Base-by-base conservation (phyloP, 2,113 vertebrate species). In the Perca schrenkii region DNA sequence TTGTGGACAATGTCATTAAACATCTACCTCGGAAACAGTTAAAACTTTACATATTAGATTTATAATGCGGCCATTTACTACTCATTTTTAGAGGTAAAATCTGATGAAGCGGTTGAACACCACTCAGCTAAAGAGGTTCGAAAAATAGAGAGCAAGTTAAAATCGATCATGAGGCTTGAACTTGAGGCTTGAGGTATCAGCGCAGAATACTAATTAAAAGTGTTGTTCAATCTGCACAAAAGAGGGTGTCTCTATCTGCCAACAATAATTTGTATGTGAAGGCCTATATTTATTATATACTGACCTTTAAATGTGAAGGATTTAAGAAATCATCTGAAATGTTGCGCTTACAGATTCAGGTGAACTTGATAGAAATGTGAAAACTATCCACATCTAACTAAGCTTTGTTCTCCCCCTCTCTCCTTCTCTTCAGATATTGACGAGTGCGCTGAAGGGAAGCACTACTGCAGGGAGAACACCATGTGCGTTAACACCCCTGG, bases 391-490 rank as follows among this genome's bases (percentile, higher is more conserved):
- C 57, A 46, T 80, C 69, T 89, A 43, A 87, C 31, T 28, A 31
- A 14, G 70, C 50, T 64, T 79, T 84, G 28, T 64, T 77, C 54
- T 28, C 15, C 43, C n/a, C 25, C 34, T 34, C 56, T 46, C 16
- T 36, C 15, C 6, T 63, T 87, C 53, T 91, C 88, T 75, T 61
- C 87, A 99, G 98, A 99, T 93, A 94, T 99, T 16, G 97, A 99
- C 65, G 98, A 99, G 88, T 99, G 98, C 79, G 97, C 97, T 12
- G 97, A 99, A 90, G 98, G 98, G 15, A 96, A 96, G 58, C 98
- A 99, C 88, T 99, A 99, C 94, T 99, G 98, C 86, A 95, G 96
- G 6, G 98, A 99, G 93, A 99, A 99, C 82, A 98, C 98, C 13
- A 94, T 98, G 96, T 99, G 98, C 21, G 96, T 99, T 60, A 99